Conservation (phyloP, 64 coral and sea anemone species). For the Porites australiensis region DNA sequence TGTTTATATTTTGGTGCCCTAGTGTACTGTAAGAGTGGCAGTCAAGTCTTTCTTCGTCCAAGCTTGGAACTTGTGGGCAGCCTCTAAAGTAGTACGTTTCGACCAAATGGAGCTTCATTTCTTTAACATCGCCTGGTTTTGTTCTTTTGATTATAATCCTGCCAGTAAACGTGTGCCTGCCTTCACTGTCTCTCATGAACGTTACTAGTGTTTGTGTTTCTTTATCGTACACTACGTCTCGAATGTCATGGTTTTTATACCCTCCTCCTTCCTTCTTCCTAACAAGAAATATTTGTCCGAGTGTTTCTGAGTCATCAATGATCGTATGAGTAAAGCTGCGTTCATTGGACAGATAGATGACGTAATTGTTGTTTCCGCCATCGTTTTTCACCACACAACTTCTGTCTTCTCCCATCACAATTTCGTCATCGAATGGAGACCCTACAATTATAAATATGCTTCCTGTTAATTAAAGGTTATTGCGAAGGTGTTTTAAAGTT, state of each 20-base stretch:
- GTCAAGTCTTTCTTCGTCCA: not conserved
- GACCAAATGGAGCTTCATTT: not conserved
- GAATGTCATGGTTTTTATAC: not conserved
- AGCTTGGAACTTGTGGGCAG: not conserved
- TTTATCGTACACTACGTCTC: slow-evolving; percentile 12
- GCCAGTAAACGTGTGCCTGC: slow-evolving; percentile 1
- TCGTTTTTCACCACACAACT: not conserved
- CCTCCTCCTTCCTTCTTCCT: not conserved
- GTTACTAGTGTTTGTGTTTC: slow-evolving; percentile 15
- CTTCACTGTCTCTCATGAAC: not conserved
- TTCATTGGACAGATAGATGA: slow-evolving; percentile 15
- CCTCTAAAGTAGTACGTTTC: too few species aligned
- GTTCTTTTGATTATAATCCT: slow-evolving; percentile 1
- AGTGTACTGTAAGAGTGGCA: not conserved
- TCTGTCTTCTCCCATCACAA: slow-evolving; percentile 1
- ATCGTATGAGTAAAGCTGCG: not conserved
- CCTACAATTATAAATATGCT: not conserved
- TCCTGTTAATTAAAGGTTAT: not conserved
- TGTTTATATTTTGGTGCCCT: too few species aligned
- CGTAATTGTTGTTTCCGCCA: not conserved
- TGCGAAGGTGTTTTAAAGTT: not conserved
- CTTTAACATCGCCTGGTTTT: not conserved
- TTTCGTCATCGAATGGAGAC: slow-evolving; percentile 20
- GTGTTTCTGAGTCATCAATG: not conserved
- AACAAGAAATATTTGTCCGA: not conserved